These are phyloP conservation scores for Heliconius cydno DNA, from an alignment of 2,888 invertebrate species.

Conservation along the genomic window DNA sequence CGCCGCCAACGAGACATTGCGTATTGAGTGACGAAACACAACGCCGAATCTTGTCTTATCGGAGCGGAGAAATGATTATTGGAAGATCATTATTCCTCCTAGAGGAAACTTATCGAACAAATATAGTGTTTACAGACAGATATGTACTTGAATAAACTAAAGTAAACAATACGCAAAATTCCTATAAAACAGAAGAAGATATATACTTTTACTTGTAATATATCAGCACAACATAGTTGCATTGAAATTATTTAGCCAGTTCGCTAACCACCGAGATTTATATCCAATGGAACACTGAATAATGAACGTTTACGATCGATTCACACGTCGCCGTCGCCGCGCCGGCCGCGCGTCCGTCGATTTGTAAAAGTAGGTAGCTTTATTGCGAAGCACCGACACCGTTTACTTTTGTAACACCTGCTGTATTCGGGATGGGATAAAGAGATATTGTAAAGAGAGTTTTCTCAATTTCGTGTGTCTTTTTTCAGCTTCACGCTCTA, in stretches of 20 bases:
- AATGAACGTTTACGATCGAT: slow-evolving; percentile 32
- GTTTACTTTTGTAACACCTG: slow-evolving; percentile 15
- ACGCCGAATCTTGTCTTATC: too few relatives aligned
- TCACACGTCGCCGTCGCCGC: background rate
- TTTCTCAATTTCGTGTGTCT: too few relatives aligned
- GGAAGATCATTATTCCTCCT: too few relatives aligned
- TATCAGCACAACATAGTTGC: slow-evolving; percentile 9
- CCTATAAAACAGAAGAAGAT: background rate
- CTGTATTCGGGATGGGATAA: background rate
- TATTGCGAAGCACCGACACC: slow-evolving; percentile 6
- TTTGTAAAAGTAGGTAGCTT: slow-evolving; percentile 25
- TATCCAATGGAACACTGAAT: slow-evolving; percentile 32
- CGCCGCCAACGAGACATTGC: too few relatives aligned
- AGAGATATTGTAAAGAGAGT: too few relatives aligned
- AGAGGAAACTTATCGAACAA: too few relatives aligned
- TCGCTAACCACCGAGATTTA: slow-evolving; percentile 35
- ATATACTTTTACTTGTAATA: background rate
- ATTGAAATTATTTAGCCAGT: slow-evolving; percentile 44
- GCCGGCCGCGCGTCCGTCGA: background rate
- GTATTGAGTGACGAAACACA: too few relatives aligned
- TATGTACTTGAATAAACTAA: too few relatives aligned
- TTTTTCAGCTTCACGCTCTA: too few relatives aligned
- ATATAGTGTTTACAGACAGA: background rate
- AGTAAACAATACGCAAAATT: background rate
- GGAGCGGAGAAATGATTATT: too few relatives aligned